A percentile compares a stretch with the other conserved stretches of the same genome.
phyloP scores from a whole-genome alignment of 2,797 vertebrate species.

The Pachyuromys duprasi region DNA sequence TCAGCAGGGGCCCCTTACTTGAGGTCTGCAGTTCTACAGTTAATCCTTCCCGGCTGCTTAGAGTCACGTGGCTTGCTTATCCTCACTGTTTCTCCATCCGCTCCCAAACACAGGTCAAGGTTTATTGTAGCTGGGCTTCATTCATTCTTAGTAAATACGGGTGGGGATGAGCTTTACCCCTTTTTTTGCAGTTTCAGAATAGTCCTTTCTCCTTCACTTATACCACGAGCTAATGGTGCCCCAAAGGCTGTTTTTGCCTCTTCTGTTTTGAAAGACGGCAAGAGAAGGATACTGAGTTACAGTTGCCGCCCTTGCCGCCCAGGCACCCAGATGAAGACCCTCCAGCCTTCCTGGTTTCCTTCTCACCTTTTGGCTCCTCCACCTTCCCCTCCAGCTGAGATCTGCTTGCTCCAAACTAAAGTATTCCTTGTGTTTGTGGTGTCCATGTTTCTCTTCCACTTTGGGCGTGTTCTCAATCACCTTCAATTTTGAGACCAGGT shows the following conservation, averaged over 20 bases:
- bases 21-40: not conserved
- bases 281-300: not conserved
- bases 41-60: not conserved
- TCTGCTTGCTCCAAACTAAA: not conserved
- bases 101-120: not conserved
- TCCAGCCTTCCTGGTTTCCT: not conserved
- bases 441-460: not conserved
- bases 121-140: slow-evolving; percentile 48
- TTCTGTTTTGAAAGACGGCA: slow-evolving; percentile 10
- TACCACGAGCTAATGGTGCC: not conserved
- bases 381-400: slow-evolving; percentile 13
- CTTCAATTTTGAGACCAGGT: not conserved
- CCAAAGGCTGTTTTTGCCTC: not conserved
- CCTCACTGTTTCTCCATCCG: not conserved
- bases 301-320: not conserved
- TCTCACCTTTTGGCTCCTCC: not conserved
- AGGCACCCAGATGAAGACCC: not conserved
- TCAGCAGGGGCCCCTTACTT: not conserved
- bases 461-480: not conserved
- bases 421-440: not conserved
- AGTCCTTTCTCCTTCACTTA: no score
- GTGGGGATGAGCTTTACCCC: not conserved
- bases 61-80: not conserved
- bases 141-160: slow-evolving; percentile 35
- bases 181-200: not conserved